Conservation (phyloP, 2,888 invertebrate genomes). For the Drosophila neonasuta region DNA sequence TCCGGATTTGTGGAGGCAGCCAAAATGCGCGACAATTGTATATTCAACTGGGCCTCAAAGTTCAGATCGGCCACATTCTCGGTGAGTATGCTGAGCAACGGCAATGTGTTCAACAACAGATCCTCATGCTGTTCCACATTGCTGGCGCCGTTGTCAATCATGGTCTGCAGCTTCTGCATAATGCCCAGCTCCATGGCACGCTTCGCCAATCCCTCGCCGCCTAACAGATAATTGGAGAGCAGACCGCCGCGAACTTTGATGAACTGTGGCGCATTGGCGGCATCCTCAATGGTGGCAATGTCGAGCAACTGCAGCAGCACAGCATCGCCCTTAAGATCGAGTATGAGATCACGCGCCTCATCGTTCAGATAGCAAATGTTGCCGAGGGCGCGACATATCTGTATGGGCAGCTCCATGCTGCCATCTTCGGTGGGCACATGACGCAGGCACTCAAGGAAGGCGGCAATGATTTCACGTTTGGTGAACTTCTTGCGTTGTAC, state of each 20-base stretch:
- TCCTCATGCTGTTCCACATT: constrained; percentile 84
- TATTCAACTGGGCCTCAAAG: constrained; percentile 84
- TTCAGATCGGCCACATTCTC: constrained; percentile 86
- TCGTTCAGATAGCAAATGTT: constrained; percentile 95
- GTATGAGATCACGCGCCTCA: constrained; percentile 84
- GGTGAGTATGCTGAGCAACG: constrained; percentile 85
- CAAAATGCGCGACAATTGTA: constrained; percentile 85
- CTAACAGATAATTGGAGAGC: constrained; percentile 90
- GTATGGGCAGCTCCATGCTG: constrained; percentile 85
- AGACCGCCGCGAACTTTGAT: constrained; percentile 88
- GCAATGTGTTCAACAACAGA: constrained; percentile 84
- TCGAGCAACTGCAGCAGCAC: constrained; percentile 82
- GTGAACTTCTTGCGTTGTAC: constrained; percentile 88
- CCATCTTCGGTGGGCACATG: constrained; percentile 68
- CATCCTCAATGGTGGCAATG: constrained; percentile 72
- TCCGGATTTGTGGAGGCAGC: constrained; percentile 87
- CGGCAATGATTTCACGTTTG: constrained; percentile 84
- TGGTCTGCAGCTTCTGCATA: constrained; percentile 83
- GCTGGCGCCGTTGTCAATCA: constrained; percentile 83
- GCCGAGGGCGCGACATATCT: constrained; percentile 91
- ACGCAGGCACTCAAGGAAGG: constrained; percentile 84
- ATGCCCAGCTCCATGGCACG: constrained; percentile 84
- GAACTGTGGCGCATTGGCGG: constrained; percentile 83
- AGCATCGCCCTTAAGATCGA: constrained; percentile 83
- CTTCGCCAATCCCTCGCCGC: constrained; percentile 87